phyloP scores from a whole-genome alignment of 2,113 vertebrate species.

The Lycaon pictus region DNA sequence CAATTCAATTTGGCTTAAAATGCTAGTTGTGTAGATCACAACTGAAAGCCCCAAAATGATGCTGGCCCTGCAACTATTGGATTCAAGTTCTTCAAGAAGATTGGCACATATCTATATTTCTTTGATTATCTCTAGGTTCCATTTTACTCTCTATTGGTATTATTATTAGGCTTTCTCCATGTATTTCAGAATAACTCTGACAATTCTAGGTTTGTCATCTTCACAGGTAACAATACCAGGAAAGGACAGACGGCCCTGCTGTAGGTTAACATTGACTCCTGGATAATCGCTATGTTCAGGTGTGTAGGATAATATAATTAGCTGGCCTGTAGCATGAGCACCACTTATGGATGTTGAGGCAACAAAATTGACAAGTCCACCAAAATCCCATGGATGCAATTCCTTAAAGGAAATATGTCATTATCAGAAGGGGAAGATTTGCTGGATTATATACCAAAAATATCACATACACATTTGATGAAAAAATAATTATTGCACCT shows the following conservation, averaged over 20 bases:
- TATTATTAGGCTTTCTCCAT: background rate
- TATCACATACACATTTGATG: background rate
- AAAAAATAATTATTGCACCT: background rate
- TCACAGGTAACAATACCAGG: background rate
- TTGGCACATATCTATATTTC: background rate
- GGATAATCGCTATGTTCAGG: rapidly evolving
- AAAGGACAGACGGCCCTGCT: background rate
- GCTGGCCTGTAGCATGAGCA: background rate
- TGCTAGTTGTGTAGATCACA: background rate
- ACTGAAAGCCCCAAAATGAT: background rate
- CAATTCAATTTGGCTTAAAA: background rate
- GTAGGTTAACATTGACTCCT: background rate
- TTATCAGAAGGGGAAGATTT: background rate
- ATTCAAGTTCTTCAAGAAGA: background rate
- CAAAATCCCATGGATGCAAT: background rate
- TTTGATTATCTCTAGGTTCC: background rate
- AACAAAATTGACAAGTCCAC: background rate
- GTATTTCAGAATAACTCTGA: background rate
- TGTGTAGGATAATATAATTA: background rate
- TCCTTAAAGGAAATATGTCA: background rate
- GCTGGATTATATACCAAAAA: background rate
- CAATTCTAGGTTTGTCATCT: background rate
- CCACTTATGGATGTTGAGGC: background rate
- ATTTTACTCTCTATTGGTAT: background rate
- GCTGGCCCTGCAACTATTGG: background rate